phyloP scores from a whole-genome alignment of 2,888 invertebrate genomes.

The Deladenus siricidicola region DNA sequence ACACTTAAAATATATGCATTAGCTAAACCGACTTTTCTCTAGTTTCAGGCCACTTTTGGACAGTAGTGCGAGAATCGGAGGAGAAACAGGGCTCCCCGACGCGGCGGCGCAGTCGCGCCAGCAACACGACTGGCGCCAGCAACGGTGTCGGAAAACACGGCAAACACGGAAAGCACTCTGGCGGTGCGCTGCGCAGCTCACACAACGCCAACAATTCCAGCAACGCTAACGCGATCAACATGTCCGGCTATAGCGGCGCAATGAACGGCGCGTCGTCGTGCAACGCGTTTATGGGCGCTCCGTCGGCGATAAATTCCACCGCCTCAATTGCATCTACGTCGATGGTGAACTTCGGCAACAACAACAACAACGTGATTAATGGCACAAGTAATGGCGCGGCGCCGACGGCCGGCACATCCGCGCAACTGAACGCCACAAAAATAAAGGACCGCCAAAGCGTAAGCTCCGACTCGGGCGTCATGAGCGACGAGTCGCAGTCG shows the following conservation, averaged over 20 bases:
- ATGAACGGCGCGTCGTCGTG: background rate
- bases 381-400: background rate
- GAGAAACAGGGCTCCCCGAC: constrained; percentile 41
- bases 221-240: background rate
- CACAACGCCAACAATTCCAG: background rate
- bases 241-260: background rate
- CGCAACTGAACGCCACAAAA: background rate
- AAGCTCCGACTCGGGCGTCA: constrained; percentile 27
- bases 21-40: constrained; percentile 16
- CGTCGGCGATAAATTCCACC: background rate
- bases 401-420: background rate
- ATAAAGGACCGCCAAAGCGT: constrained; percentile 27
- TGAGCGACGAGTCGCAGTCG: constrained; percentile 29
- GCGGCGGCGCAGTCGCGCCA: constrained; percentile 13
- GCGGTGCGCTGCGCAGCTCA: background rate
- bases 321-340: background rate
- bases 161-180: background rate
- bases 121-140: background rate
- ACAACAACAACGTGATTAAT: background rate
- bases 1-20: too few relatives aligned
- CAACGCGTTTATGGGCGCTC: background rate
- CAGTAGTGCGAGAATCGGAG: constrained; percentile 47
- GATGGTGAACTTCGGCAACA: background rate
- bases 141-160: constrained; percentile 4
- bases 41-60: constrained; percentile 51